Conservation (phyloP, 2,113 vertebrate species). For the Monopterus albus region DNA sequence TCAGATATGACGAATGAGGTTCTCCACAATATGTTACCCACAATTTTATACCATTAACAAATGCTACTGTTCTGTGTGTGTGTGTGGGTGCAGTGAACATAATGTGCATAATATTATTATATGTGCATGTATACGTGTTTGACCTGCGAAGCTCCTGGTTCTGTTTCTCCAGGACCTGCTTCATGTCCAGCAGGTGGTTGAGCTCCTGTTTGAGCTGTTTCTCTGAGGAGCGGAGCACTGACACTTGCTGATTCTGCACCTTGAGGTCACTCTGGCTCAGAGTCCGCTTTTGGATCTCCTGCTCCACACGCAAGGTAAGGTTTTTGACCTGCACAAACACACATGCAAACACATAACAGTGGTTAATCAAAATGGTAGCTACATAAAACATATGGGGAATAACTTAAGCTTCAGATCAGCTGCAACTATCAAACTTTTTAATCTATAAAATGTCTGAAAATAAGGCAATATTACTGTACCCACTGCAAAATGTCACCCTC, state of each 20-base stretch:
- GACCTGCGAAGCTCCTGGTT: constrained; percentile 93
- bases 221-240: constrained; percentile 89
- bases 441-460: too few relatives aligned
- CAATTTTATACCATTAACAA: neutral
- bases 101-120: neutral
- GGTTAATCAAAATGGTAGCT: too few relatives aligned
- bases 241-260: constrained; percentile 92
- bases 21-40: constrained; percentile 6
- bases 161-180: constrained; percentile 92
- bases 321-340: constrained; percentile 86
- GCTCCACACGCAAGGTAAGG: constrained; percentile 89
- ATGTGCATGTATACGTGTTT: constrained; percentile 29
- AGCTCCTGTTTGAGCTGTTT: constrained; percentile 97
- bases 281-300: constrained; percentile 91
- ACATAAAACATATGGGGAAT: too few relatives aligned
- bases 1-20: constrained; percentile 18
- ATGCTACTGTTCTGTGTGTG: neutral
- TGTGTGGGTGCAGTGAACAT: constrained; percentile 7
- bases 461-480: too few relatives aligned
- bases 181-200: constrained; percentile 93
- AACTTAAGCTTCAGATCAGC: too few relatives aligned
- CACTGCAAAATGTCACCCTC: too few relatives aligned
- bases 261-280: constrained; percentile 92
- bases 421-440: too few relatives aligned
- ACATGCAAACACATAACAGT: too few relatives aligned